A percentile compares a stretch with the other conserved stretches of the same genome.
Evolutionary conservation across 2,113 vertebrate species (phyloP).

Genomic region (Vulpes lagopus): DNA sequence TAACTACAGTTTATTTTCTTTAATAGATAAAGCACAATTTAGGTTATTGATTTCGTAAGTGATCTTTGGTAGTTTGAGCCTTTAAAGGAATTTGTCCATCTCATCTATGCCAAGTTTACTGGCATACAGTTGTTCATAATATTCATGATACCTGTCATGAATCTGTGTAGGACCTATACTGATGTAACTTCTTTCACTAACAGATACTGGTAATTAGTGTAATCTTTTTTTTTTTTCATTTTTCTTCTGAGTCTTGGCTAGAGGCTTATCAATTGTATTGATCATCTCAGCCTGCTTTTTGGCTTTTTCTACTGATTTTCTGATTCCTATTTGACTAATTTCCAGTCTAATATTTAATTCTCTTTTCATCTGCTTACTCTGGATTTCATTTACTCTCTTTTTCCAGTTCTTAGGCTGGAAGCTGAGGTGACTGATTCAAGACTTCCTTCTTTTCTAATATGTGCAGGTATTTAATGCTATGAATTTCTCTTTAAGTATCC

Average conservation of each 20-base stretch:
- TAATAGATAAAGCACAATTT: neutral
- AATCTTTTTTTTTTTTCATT: neutral
- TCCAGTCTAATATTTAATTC: neutral
- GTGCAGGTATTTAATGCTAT: neutral
- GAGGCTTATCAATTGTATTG: neutral
- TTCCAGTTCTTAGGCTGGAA: neutral
- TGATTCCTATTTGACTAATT: neutral
- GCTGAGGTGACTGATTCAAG: neutral
- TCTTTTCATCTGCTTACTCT: neutral
- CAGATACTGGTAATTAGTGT: neutral
- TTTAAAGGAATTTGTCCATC: neutral
- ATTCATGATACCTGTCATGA: neutral
- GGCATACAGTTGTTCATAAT: neutral
- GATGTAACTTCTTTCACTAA: neutral
- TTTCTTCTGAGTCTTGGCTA: neutral
- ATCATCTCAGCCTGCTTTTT: conserved; percentile 13
- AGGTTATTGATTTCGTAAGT: neutral
- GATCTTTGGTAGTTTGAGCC: neutral
- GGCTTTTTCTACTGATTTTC: conserved; percentile 2
- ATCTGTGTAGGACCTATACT: neutral
- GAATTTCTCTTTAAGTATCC: neutral
- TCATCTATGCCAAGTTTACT: neutral
- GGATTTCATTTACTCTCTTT: neutral
- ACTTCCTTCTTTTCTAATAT: neutral
- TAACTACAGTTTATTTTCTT: neutral